Evolutionary conservation across 2,888 invertebrate species (phyloP).

Genomic region (Metacarcinus magister): DNA sequence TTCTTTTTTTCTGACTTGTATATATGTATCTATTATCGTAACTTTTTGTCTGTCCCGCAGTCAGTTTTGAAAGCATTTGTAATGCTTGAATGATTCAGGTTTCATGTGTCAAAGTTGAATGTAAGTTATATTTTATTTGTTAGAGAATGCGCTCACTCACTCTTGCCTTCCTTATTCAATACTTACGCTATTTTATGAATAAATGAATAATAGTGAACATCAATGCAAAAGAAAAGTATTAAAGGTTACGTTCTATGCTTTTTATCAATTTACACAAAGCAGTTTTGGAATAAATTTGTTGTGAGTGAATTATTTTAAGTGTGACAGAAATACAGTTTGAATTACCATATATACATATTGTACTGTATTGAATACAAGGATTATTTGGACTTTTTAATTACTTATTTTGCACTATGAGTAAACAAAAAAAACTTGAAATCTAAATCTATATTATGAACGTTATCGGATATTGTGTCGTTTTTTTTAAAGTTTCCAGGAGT

Average conservation of each 20-base stretch:
- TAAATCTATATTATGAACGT: neutral
- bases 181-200: neutral
- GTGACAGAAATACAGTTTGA: neutral
- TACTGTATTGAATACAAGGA: neutral
- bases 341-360: neutral
- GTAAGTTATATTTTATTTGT: conserved; percentile 70
- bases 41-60: conserved; percentile 2
- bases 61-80: conserved; percentile 73
- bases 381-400: neutral
- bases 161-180: neutral
- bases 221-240: neutral
- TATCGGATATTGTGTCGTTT: neutral
- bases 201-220: neutral
- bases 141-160: conserved; percentile 51
- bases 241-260: neutral
- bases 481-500: neutral
- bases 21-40: neutral
- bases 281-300: neutral
- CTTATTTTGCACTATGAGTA: neutral
- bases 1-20: neutral
- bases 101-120: conserved; percentile 80
- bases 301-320: neutral
- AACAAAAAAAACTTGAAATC: neutral
- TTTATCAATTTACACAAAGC: neutral
- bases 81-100: conserved; percentile 75